phyloP scores from a whole-genome alignment of 2,888 invertebrate genomes.

The Acleris emargana region DNA sequence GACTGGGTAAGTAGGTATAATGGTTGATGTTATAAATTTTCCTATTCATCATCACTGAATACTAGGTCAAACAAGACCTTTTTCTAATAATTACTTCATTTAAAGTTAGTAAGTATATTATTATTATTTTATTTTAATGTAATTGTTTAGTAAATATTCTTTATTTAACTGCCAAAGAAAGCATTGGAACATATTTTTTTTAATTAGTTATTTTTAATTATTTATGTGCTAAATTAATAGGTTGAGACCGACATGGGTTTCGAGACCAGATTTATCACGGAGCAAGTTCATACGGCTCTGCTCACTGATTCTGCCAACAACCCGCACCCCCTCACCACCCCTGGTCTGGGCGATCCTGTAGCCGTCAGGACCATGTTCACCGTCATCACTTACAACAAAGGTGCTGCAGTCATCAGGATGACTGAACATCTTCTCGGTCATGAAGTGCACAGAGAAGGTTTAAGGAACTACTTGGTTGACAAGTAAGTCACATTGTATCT shows the following conservation, averaged over 20 bases:
- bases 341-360: slow-evolving; percentile 79
- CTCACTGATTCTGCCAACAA: slow-evolving; percentile 81
- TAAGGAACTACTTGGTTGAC: slow-evolving; percentile 79
- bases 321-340: slow-evolving; percentile 84
- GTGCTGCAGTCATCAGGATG: slow-evolving; percentile 87
- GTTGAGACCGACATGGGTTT: slow-evolving; percentile 86
- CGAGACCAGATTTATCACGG: slow-evolving; percentile 87
- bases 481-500: slow-evolving; percentile 62
- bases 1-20: slow-evolving; percentile 74
- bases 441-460: slow-evolving; percentile 76
- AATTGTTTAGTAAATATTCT: no score
- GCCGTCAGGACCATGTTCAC: slow-evolving; percentile 86
- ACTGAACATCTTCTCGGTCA: slow-evolving; percentile 85
- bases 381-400: slow-evolving; percentile 87
- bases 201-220: no score
- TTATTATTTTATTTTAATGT: no score
- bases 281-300: slow-evolving; percentile 87
- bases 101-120: no score
- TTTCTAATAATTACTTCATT: no score
- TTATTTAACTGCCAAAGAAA: no score
- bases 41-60: not conserved
- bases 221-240: slow-evolving; percentile 55
- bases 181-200: no score
- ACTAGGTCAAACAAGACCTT: no score
- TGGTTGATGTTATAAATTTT: not conserved